A percentile compares a stretch with the other conserved stretches of the same genome.
Conservation (phyloP, 2,888 invertebrate species). For the Desoria tigrina region DNA sequence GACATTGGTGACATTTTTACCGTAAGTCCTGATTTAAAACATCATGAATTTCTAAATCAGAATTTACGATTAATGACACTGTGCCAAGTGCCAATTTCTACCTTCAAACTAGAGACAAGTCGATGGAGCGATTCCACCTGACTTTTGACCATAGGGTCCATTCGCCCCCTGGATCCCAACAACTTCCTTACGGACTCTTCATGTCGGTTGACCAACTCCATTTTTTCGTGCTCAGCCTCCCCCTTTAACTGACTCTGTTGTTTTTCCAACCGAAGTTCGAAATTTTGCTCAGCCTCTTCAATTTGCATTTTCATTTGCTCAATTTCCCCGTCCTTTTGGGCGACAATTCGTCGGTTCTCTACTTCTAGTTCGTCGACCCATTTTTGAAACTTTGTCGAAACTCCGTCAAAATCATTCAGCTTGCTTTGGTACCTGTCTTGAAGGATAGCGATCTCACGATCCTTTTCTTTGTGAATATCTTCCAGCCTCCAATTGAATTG, state of each 20-base stretch:
- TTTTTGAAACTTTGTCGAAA: conserved; percentile 25
- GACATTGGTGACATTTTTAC: too few relatives aligned
- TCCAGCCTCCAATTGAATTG: conserved; percentile 30
- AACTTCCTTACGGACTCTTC: neutral
- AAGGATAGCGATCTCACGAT: conserved; percentile 12
- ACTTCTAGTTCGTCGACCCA: conserved; percentile 21
- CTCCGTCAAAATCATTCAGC: conserved; percentile 22
- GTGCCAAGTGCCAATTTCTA: too few relatives aligned
- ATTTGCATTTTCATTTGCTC: conserved; percentile 28
- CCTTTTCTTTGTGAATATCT: conserved; percentile 7
- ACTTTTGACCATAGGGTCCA: neutral
- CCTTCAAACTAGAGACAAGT: neutral
- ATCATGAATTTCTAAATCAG: too few relatives aligned
- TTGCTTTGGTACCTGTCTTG: conserved; percentile 24
- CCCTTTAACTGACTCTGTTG: conserved; percentile 17
- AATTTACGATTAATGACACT: too few relatives aligned
- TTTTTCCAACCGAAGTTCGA: conserved; percentile 29
- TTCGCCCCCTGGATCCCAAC: neutral
- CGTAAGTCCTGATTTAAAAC: too few relatives aligned
- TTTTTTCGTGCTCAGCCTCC: conserved; percentile 28
- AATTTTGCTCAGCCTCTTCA: conserved; percentile 22
- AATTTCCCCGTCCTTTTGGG: conserved; percentile 24
- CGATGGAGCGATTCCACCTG: neutral
- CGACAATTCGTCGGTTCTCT: conserved; percentile 23
- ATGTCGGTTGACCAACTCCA: conserved; percentile 28